phyloP scores from a whole-genome alignment of 1,140 invertebrate species.

The Calliopsis andreniformis region DNA sequence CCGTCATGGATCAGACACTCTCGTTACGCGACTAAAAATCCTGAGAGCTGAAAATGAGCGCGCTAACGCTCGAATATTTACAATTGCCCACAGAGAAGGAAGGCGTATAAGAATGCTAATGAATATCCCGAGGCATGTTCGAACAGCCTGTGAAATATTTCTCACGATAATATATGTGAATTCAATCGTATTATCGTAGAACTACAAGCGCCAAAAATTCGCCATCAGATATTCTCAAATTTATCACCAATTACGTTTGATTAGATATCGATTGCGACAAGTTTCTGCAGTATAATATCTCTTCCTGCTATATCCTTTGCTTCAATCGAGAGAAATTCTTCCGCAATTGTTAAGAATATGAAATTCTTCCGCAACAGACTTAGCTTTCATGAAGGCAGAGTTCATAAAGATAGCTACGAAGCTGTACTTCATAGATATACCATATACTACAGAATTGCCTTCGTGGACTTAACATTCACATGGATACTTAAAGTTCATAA shows the following conservation, averaged over 20 bases:
- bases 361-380: no score
- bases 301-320: constrained; percentile 12
- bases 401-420: no score
- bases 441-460: no score
- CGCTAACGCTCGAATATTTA: constrained; percentile 3
- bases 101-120: background rate
- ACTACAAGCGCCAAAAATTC: constrained; percentile 34
- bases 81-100: background rate
- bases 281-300: background rate
- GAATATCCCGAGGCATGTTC: background rate
- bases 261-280: constrained; percentile 28
- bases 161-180: constrained; percentile 15
- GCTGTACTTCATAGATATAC: no score
- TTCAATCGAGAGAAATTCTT: constrained; percentile 27
- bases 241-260: constrained; percentile 42
- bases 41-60: background rate
- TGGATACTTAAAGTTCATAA: no score
- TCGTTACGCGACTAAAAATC: background rate
- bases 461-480: no score
- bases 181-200: constrained; percentile 32
- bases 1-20: background rate
- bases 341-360: no score
- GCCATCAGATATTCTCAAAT: constrained; percentile 30
- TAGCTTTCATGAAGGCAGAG: no score
- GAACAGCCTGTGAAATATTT: background rate